These are phyloP conservation scores for Orchestes rusci DNA, from an alignment of 2,888 invertebrate species.

Conservation along the genomic window DNA sequence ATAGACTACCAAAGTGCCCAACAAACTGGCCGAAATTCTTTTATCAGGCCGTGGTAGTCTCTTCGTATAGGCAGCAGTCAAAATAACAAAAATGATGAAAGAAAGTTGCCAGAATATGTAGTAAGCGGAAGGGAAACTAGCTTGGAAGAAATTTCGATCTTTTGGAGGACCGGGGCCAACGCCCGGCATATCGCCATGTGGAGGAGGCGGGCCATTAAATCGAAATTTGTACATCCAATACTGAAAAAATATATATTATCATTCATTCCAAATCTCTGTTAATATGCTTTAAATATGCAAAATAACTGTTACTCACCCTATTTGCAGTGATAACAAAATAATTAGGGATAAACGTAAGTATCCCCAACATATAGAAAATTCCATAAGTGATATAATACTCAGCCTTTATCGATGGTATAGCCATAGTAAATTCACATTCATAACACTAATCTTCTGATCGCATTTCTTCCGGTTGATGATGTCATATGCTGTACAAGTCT, in stretches of 20 bases:
- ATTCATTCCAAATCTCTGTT: too few relatives aligned
- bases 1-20: constrained; percentile 25
- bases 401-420: constrained; percentile 23
- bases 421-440: too few relatives aligned
- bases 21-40: constrained; percentile 23
- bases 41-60: constrained; percentile 26
- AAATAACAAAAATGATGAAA: constrained; percentile 18
- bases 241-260: constrained; percentile 16
- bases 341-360: constrained; percentile 27
- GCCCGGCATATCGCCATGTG: constrained; percentile 7
- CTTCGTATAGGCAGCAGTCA: constrained; percentile 20
- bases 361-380: constrained; percentile 30
- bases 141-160: constrained; percentile 25
- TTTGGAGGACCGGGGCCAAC: constrained; percentile 13
- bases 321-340: constrained; percentile 28
- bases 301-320: constrained; percentile 28
- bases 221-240: constrained; percentile 31
- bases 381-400: constrained; percentile 28
- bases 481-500: too few relatives aligned
- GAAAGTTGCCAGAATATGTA: constrained; percentile 22
- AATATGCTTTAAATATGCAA: too few relatives aligned
- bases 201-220: constrained; percentile 11
- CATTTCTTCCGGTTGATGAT: too few relatives aligned
- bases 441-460: too few relatives aligned
- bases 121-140: constrained; percentile 23